Evolutionary conservation across 37 sponge, comb jelly and placozoan species (phyloP).

Genomic region (Spongilla lacustris): DNA sequence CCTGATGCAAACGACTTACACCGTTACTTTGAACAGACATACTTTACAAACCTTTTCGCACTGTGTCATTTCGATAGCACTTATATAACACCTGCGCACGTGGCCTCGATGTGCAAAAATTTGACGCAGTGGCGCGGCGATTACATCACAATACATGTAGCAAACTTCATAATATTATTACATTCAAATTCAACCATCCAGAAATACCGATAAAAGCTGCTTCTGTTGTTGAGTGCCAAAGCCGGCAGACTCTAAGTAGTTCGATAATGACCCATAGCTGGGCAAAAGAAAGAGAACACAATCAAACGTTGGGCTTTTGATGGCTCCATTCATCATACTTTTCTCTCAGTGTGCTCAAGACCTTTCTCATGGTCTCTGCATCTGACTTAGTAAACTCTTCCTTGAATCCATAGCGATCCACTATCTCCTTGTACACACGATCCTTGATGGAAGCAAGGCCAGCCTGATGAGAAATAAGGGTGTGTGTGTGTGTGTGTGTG

Average conservation of each 20-base stretch:
- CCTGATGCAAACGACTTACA: neutral
- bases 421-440: slow-evolving; percentile 71
- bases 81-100: neutral
- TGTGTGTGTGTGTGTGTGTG: too few species aligned
- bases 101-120: neutral
- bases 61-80: neutral
- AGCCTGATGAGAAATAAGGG: slow-evolving; percentile 34
- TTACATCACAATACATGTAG: neutral
- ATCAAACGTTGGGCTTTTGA: neutral
- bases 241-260: slow-evolving; percentile 71
- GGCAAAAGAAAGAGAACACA: neutral
- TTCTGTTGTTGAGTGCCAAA: slow-evolving; percentile 77
- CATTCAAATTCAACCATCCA: neutral
- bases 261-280: slow-evolving; percentile 74
- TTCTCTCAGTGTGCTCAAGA: slow-evolving; percentile 49
- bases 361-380: slow-evolving; percentile 75
- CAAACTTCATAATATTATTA: too few species aligned
- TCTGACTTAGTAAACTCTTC: slow-evolving; percentile 67
- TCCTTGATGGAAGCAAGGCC: slow-evolving; percentile 73
- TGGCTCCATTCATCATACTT: slow-evolving; percentile 14
- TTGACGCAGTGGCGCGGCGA: neutral
- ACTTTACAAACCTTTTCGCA: neutral
- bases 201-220: slow-evolving; percentile 50
- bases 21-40: neutral
- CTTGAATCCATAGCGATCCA: slow-evolving; percentile 72